Base-by-base conservation (phyloP, 1,140 invertebrate genomes). In the Sycophila sp. region DNA sequence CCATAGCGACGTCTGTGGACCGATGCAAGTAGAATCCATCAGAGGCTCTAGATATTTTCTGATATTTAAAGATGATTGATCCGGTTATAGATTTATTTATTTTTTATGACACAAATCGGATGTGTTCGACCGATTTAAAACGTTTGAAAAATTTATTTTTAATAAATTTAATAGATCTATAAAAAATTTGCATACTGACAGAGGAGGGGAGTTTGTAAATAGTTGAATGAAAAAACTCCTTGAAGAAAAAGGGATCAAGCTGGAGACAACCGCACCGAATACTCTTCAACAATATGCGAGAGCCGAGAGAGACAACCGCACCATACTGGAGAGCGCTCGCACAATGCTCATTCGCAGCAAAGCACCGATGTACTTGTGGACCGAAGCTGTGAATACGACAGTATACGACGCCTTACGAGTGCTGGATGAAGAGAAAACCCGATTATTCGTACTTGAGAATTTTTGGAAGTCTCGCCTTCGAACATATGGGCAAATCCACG, bases 1-100 rank as follows among this genome's bases (percentile, higher is more conserved):
- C 32, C 75, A 72, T 40, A 53, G 53, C 32, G 81, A 85, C 71
- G 30, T 83, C 11, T 82, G 76, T 62, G 80, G 80, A 15, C 81
- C 78, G 40, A 77, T 83, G 76, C 64, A 70, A 22, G 45, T 69
- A 17, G 67, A 28, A 19, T 76, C 72, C 55, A 19, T 75, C 8
- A 75, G 78, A 30, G 77, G 77, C 24, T 47, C 75, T 22, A 51
- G 51, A 28, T 84, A 79, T 72, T 78, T 78, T 51, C 32, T 84
- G 2, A 73, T 77, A 0, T 77, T 83, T 60, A 78, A 77, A 17
- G 81, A 85, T 73, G 77, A 63, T 55, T 38, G 26, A 28, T 42
- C 47, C 4, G 38, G 49, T 13, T 70, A 40, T 24, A 36, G 49
- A 3, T 22, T 30, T 3, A 64, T 75, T 6, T 72, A 74, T 51